Evolutionary conservation across 1,140 invertebrate species (phyloP).

Genomic region (Episyrphus balteatus): DNA sequence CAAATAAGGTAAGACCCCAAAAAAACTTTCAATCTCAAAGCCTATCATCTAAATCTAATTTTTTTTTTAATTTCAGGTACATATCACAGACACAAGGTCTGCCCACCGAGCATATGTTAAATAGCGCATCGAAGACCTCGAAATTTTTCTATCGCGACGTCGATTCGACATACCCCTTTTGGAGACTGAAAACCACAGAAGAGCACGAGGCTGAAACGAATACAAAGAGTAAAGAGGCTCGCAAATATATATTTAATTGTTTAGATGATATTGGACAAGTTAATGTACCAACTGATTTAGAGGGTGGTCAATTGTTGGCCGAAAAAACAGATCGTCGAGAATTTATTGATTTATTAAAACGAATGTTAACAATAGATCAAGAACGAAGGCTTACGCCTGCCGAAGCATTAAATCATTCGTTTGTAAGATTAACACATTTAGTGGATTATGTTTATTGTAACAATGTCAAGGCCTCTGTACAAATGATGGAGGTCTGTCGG

Average conservation of each 20-base stretch:
- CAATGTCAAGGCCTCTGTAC: constrained; percentile 88
- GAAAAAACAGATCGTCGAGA: constrained; percentile 93
- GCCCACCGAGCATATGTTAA: constrained; percentile 98
- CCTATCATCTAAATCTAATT: not conserved
- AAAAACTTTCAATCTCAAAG: not conserved
- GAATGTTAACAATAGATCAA: constrained; percentile 97
- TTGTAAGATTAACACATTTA: constrained; percentile 85
- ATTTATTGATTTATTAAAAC: constrained; percentile 92
- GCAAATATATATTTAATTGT: constrained; percentile 99
- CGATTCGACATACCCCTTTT: constrained; percentile 94
- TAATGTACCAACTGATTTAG: constrained; percentile 92
- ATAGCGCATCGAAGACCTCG: constrained; percentile 94
- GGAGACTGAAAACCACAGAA: constrained; percentile 94
- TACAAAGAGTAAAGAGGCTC: constrained; percentile 97
- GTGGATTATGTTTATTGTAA: constrained; percentile 94
- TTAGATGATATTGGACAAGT: constrained; percentile 97
- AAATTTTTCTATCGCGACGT: constrained; percentile 98
- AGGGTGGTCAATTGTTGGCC: constrained; percentile 86
- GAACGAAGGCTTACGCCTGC: constrained; percentile 89
- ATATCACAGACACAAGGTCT: constrained; percentile 64
- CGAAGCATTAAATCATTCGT: constrained; percentile 89
- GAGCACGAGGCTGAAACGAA: constrained; percentile 96
- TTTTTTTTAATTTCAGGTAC: constrained; percentile 39
- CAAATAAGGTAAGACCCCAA: constrained; percentile 77
- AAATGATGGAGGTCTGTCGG: constrained; percentile 89